phyloP scores from a whole-genome alignment of 2,113 vertebrate genomes.

The Oryctolagus cuniculus region DNA sequence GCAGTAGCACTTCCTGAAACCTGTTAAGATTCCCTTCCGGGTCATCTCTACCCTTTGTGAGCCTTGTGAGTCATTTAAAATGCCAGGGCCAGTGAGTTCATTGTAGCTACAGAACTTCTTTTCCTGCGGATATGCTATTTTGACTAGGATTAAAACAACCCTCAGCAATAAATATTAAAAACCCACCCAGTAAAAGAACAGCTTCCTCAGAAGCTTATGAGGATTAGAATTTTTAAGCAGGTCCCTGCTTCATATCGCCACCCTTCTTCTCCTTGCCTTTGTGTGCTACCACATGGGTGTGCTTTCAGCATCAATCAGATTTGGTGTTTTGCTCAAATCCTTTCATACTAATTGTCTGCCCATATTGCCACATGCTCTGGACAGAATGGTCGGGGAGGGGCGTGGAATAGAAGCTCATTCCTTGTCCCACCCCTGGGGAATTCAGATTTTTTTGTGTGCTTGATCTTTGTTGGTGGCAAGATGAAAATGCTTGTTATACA shows the following conservation, averaged over 20 bases:
- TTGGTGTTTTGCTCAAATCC: conserved; percentile 68
- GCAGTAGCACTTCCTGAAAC: background rate
- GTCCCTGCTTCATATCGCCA: conserved; percentile 14
- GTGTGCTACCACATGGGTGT: conserved; percentile 64
- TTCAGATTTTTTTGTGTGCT: conserved; percentile 68
- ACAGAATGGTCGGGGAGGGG: conserved; percentile 47
- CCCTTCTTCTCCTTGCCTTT: conserved; percentile 56
- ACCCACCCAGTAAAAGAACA: conserved; percentile 73
- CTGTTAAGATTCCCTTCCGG: conserved; percentile 41
- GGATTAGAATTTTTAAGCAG: conserved; percentile 82
- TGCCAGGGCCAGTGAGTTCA: background rate
- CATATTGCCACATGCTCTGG: conserved; percentile 58
- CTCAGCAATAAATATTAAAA: conserved; percentile 82
- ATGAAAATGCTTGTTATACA: conserved; percentile 71
- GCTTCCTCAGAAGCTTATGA: conserved; percentile 73
- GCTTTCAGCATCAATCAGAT: conserved; percentile 76
- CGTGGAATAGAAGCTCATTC: background rate
- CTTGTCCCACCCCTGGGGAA: conserved; percentile 51
- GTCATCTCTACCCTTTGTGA: conserved; percentile 11
- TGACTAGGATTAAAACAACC: conserved; percentile 77
- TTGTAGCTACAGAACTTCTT: conserved; percentile 36
- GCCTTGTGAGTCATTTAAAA: conserved; percentile 3
- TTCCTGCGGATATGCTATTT: conserved; percentile 66
- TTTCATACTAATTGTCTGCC: conserved; percentile 71
- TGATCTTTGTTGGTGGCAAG: conserved; percentile 77